These are phyloP conservation scores for Aleadryas rufinucha DNA, from an alignment of 2,113 vertebrate species.

Conservation along the genomic window DNA sequence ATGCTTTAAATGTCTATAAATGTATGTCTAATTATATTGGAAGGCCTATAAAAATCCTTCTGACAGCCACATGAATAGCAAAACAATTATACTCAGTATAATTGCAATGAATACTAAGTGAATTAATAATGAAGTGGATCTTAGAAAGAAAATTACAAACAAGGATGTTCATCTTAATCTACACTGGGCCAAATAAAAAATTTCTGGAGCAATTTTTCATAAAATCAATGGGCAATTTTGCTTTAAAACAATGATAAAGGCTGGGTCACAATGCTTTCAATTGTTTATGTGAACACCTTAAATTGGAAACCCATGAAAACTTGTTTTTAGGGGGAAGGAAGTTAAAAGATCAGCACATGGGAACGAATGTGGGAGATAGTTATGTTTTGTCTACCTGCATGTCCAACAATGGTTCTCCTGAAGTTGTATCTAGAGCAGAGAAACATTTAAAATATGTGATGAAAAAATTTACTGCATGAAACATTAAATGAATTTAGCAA, in stretches of 20 bases:
- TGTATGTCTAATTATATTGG: constrained; percentile 64
- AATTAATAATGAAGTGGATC: constrained; percentile 45
- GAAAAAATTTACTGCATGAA: not conserved
- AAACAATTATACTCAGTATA: constrained; percentile 64
- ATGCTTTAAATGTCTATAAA: constrained; percentile 66
- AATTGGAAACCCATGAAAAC: not conserved
- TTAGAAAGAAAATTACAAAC: constrained; percentile 35
- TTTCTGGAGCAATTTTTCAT: not conserved
- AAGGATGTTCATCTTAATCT: not conserved
- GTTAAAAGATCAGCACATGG: not conserved
- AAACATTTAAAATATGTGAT: not conserved
- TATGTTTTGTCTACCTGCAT: not conserved
- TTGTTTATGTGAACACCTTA: not conserved
- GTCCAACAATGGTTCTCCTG: not conserved
- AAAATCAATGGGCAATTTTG: not conserved
- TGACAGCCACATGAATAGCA: constrained; percentile 57
- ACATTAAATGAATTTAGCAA: not conserved
- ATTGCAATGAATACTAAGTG: constrained; percentile 29
- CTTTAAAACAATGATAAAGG: not conserved
- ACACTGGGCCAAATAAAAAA: not conserved
- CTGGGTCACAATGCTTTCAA: not conserved
- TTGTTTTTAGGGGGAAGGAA: not conserved
- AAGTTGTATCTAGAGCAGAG: not conserved
- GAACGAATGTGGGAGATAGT: not conserved
- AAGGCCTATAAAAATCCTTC: constrained; percentile 64